These are phyloP conservation scores for Calycopis cecrops DNA, from an alignment of 1,140 invertebrate genomes.

Conservation along the genomic window DNA sequence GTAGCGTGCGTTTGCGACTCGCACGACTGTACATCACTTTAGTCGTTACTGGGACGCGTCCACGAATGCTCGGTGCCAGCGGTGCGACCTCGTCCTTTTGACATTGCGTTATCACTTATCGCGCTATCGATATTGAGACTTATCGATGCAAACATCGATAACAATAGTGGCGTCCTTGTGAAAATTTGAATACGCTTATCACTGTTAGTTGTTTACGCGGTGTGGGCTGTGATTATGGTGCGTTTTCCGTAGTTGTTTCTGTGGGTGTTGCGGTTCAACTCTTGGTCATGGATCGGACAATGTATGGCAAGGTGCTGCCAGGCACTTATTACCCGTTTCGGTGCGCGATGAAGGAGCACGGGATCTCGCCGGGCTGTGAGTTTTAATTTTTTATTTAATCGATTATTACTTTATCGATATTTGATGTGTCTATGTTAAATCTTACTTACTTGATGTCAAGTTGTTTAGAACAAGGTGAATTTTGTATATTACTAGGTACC, in stretches of 20 bases:
- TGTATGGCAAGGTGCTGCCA: slow-evolving; percentile 88
- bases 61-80: slow-evolving; percentile 53
- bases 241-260: slow-evolving; percentile 44
- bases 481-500: too few relatives aligned
- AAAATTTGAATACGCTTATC: slow-evolving; percentile 16
- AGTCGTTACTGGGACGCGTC: slow-evolving; percentile 63
- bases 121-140: slow-evolving; percentile 45
- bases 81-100: slow-evolving; percentile 49
- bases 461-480: too few relatives aligned
- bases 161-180: not conserved
- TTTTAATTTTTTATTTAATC: slow-evolving; percentile 46
- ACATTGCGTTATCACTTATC: slow-evolving; percentile 61
- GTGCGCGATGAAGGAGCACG: slow-evolving; percentile 84
- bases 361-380: slow-evolving; percentile 90
- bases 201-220: slow-evolving; percentile 35
- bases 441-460: too few relatives aligned
- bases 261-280: slow-evolving; percentile 61
- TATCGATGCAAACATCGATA: slow-evolving; percentile 39
- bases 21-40: slow-evolving; percentile 40
- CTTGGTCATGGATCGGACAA: slow-evolving; percentile 85
- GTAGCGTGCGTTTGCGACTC: slow-evolving; percentile 46
- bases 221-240: slow-evolving; percentile 68
- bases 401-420: too few relatives aligned
- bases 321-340: slow-evolving; percentile 87
- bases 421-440: not conserved